These are phyloP conservation scores for Drosophila punjabiensis DNA, from an alignment of 1,140 invertebrate genomes.

Conservation along the genomic window DNA sequence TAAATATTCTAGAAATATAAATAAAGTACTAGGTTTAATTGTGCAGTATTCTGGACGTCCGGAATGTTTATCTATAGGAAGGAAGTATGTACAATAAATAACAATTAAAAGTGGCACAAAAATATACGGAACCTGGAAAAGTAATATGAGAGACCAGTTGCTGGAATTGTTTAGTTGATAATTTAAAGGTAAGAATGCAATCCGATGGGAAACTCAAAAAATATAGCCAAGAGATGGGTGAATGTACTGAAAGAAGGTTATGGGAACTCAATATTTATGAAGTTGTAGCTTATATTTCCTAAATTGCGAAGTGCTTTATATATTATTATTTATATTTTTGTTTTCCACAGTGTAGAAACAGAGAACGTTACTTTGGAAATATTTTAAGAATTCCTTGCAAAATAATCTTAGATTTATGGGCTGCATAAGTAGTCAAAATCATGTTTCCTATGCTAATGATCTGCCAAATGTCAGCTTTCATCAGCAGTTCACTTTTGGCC, in stretches of 20 bases:
- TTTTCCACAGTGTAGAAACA: slow-evolving; percentile 2
- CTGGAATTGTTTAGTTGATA: not conserved
- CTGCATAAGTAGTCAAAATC: slow-evolving; percentile 25
- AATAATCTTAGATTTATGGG: slow-evolving; percentile 25
- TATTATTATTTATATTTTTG: not conserved
- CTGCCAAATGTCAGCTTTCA: slow-evolving; percentile 33
- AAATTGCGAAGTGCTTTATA: no score
- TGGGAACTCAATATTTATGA: not conserved
- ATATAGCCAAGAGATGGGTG: not conserved
- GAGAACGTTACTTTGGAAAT: not conserved
- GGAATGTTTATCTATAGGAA: slow-evolving; percentile 15
- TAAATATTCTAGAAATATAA: slow-evolving; percentile 60
- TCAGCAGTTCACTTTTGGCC: slow-evolving; percentile 8
- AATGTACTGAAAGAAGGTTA: not conserved
- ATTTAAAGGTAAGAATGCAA: not conserved
- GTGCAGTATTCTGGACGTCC: slow-evolving; percentile 7
- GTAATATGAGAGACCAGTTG: not conserved
- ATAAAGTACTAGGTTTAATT: slow-evolving; percentile 51
- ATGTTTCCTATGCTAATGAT: slow-evolving; percentile 44
- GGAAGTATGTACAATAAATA: slow-evolving; percentile 28
- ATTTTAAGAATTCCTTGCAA: slow-evolving; percentile 18
- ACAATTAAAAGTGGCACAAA: slow-evolving; percentile 8
- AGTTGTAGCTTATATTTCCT: not conserved
- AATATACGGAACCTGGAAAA: slow-evolving; percentile 4
- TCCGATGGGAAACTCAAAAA: not conserved